Conservation (phyloP, 1,140 invertebrate genomes). For the Drosophila insularis region DNA sequence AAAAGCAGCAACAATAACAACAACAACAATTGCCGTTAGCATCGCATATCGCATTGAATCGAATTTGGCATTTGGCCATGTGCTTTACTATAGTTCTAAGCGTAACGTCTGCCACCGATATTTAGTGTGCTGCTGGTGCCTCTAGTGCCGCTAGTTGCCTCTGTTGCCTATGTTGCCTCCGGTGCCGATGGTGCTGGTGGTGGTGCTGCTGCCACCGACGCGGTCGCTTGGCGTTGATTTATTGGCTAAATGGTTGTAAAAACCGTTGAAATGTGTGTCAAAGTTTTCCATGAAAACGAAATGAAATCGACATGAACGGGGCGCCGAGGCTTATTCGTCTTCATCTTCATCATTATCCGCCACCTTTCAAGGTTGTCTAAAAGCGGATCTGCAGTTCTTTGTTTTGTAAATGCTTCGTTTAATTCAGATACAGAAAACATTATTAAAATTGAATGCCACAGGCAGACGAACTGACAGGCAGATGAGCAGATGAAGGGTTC, state of each 20-base stretch:
- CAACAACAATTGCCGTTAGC: slow-evolving; percentile 61
- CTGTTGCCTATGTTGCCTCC: no score
- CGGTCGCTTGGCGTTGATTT: slow-evolving; percentile 65
- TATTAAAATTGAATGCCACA: slow-evolving; percentile 61
- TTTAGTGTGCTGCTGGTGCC: background rate
- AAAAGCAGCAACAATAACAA: slow-evolving; percentile 31
- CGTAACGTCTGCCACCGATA: slow-evolving; percentile 55
- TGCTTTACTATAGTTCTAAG: slow-evolving; percentile 66
- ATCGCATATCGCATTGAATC: slow-evolving; percentile 18
- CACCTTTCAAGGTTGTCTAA: slow-evolving; percentile 66
- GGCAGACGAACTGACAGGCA: slow-evolving; percentile 30
- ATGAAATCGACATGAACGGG: slow-evolving; percentile 76
- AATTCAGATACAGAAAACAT: slow-evolving; percentile 57
- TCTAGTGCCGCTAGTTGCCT: no score
- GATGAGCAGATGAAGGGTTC: slow-evolving; percentile 18
- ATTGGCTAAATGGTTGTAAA: slow-evolving; percentile 80
- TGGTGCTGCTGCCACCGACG: background rate
- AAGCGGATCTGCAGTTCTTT: slow-evolving; percentile 75
- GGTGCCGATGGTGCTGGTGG: background rate
- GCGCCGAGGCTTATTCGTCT: slow-evolving; percentile 38
- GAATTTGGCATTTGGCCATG: slow-evolving; percentile 71
- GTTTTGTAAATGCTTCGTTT: slow-evolving; percentile 70
- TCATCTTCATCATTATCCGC: slow-evolving; percentile 4
- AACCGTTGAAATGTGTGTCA: slow-evolving; percentile 81
- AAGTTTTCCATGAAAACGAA: slow-evolving; percentile 80